These are phyloP conservation scores for Melieria picta DNA, from an alignment of 2,888 invertebrate genomes.

Conservation along the genomic window DNA sequence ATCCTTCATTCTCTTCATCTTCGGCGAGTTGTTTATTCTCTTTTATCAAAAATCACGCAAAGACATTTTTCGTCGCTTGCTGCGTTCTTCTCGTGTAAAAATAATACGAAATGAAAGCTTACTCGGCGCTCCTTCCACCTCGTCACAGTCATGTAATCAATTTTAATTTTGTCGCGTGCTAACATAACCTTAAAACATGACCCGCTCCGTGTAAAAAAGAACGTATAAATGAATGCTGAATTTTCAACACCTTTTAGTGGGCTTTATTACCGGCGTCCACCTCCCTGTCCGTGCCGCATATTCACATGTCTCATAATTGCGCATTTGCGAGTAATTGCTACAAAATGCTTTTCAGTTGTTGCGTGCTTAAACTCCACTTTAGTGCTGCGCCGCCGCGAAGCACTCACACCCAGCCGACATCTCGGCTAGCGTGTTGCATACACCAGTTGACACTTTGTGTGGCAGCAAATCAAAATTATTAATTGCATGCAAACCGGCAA, in stretches of 20 bases:
- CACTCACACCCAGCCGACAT: constrained; percentile 6
- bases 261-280: neutral
- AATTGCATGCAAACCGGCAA: constrained; percentile 12
- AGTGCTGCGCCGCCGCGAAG: neutral
- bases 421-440: constrained; percentile 10
- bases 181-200: constrained; percentile 1
- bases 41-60: neutral
- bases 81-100: neutral
- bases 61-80: neutral
- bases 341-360: constrained; percentile 21
- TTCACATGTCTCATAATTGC: constrained; percentile 5
- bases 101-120: neutral
- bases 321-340: constrained; percentile 26
- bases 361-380: constrained; percentile 15
- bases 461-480: constrained; percentile 27
- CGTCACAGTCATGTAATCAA: neutral
- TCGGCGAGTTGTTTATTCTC: neutral
- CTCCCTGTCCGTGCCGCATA: too few species aligned
- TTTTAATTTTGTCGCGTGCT: constrained; percentile 7
- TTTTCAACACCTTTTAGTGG: constrained; percentile 12
- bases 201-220: neutral
- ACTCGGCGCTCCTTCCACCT: too few species aligned
- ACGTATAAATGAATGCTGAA: neutral
- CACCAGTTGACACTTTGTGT: constrained; percentile 26
- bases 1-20: neutral